Conservation (phyloP, 2,888 invertebrate genomes). For the Drosophila ezoana region DNA sequence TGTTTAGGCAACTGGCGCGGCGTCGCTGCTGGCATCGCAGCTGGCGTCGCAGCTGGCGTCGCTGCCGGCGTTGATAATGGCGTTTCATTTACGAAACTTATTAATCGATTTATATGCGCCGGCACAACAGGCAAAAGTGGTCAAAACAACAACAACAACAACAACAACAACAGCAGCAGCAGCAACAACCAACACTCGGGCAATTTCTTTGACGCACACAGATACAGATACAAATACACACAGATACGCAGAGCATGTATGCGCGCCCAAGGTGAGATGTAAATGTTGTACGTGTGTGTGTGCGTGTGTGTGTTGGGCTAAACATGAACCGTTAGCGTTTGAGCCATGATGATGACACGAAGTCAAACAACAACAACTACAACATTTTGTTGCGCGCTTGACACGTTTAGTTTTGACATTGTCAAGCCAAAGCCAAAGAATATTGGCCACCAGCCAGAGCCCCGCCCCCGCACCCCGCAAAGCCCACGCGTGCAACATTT, state of each 20-base stretch:
- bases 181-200: slow-evolving; percentile 25
- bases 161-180: neutral
- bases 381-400: slow-evolving; percentile 47
- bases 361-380: slow-evolving; percentile 27
- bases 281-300: slow-evolving; percentile 49
- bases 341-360: slow-evolving; percentile 55
- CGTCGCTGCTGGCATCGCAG: slow-evolving; percentile 18
- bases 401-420: slow-evolving; percentile 78
- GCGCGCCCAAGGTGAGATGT: slow-evolving; percentile 72
- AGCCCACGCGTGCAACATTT: slow-evolving; percentile 29
- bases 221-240: slow-evolving; percentile 16
- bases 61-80: slow-evolving; percentile 59
- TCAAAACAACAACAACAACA: slow-evolving; percentile 13
- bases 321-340: slow-evolving; percentile 66
- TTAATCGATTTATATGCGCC: slow-evolving; percentile 79
- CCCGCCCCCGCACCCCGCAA: neutral
- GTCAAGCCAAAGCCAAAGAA: slow-evolving; percentile 72
- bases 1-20: slow-evolving; percentile 42
- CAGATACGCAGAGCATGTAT: neutral
- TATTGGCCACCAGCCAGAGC: slow-evolving; percentile 53
- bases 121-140: slow-evolving; percentile 54
- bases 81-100: slow-evolving; percentile 76
- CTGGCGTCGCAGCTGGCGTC: slow-evolving; percentile 21
- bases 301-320: slow-evolving; percentile 34
- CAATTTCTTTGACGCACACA: slow-evolving; percentile 52